A percentile compares a stretch with the other conserved stretches of the same genome.
phyloP scores from a whole-genome alignment of 2,797 vertebrate genomes.

The Aerospiza tachiro region DNA sequence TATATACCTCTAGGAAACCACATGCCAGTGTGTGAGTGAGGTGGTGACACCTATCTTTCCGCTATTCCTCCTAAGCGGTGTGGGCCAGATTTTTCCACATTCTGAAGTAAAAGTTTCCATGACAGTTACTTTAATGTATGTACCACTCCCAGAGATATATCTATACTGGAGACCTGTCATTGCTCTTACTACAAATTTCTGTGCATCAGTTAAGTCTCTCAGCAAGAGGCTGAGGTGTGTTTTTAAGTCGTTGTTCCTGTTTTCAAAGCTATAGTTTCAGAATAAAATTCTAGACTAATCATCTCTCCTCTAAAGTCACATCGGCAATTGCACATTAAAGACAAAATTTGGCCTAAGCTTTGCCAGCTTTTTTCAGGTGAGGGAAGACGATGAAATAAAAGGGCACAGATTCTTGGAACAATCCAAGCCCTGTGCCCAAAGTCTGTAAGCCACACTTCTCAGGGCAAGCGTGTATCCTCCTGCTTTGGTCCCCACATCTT shows the following conservation, averaged over 20 bases:
- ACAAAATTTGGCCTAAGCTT: neutral
- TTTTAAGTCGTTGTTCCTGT: slow-evolving; percentile 29
- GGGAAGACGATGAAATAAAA: neutral
- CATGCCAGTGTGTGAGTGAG: neutral
- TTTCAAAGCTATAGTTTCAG: slow-evolving; percentile 21
- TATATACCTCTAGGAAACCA: neutral
- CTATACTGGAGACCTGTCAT: neutral
- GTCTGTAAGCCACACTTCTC: neutral
- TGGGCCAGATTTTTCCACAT: neutral
- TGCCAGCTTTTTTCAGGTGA: neutral
- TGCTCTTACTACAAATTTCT: neutral
- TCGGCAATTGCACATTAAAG: neutral
- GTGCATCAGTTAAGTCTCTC: neutral
- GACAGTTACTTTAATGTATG: neutral
- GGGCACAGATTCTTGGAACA: neutral
- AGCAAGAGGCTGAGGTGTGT: neutral
- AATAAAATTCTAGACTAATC: slow-evolving; percentile 5
- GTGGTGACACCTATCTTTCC: neutral
- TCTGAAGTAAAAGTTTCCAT: neutral
- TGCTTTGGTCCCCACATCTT: neutral
- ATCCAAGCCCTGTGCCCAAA: neutral
- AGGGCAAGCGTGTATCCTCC: neutral
- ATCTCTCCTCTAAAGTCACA: neutral
- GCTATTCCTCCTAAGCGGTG: neutral
- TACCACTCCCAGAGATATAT: neutral